Base-by-base conservation (phyloP, 2,797 vertebrate genomes). In the Limnodromus scolopaceus region DNA sequence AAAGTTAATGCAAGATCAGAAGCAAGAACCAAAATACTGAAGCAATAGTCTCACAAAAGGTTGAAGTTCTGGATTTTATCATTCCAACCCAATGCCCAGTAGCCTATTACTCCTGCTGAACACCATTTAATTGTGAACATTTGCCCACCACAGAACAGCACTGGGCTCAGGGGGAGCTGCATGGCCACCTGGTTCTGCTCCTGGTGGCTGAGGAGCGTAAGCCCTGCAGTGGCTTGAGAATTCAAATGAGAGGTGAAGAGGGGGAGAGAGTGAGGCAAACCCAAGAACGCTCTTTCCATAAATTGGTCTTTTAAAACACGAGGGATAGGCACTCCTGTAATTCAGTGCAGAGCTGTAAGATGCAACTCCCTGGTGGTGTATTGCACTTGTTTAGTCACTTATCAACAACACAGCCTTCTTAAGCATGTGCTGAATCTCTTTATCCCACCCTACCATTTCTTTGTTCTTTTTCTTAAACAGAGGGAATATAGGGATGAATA, bases 101-200 rank as follows among this genome's bases (percentile, higher is more conserved):
- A 53, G 27, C 28, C 22, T 60, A 38, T 55, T 36, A 18, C 16
- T 49, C 46, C 12, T 57, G 25, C 71, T 51, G 38, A 45, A 46
- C 27, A 41, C 23, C 4, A 10, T 6, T 75, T 20, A 53, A 10
- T 58, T 38, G 13, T 43, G 63, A 53, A 23, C 6, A 1, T 15
- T 49, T 53, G 23, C 20, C 24, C 19, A 6, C 23, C 0, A 1
- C 10, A 10, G 20, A 28, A 41, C 24, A 13, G 11, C 5, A 0
- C 0, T 11, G 19, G 23, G 30, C 17, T 72, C 15, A n/a, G n/a
- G n/a, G 41, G 15, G 41, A 6, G 6, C 9, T 69, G 27, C 57
- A 19, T 39, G 27, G n/a, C 17, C 11, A 16, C 8, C 20, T 28
- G 30, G 12, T 19, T 53, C 27, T 0, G 9, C 6, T 88, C 5